Conservation (phyloP, 1,140 invertebrate genomes). For the Bombus sibiricus region DNA sequence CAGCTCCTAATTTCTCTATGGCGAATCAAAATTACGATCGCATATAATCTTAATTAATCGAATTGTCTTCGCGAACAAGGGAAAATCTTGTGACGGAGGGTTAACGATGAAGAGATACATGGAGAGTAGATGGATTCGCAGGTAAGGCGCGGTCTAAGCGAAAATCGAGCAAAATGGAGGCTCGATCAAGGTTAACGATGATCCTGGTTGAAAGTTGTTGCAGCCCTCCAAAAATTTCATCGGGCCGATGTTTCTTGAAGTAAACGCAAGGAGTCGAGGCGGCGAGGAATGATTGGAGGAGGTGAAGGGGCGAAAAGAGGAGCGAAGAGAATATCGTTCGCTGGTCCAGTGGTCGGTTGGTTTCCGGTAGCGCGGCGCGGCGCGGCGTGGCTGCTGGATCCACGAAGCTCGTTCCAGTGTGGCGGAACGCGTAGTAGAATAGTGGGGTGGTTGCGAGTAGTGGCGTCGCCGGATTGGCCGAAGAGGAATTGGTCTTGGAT, state of each 20-base stretch:
- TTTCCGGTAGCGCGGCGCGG: conserved; percentile 56
- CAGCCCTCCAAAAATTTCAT: neutral
- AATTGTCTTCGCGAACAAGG: too few relatives aligned
- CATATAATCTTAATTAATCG: too few relatives aligned
- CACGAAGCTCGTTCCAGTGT: conserved; percentile 38
- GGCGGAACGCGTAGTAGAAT: conserved; percentile 46
- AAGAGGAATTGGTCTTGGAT: conserved; percentile 53
- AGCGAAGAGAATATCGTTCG: conserved; percentile 37
- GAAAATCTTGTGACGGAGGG: too few relatives aligned
- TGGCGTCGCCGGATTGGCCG: conserved; percentile 62
- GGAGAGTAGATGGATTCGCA: neutral
- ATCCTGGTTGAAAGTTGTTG: neutral
- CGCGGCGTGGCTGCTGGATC: conserved; percentile 56
- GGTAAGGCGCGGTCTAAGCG: neutral
- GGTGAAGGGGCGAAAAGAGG: neutral
- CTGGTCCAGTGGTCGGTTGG: conserved; percentile 30
- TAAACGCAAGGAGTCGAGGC: neutral
- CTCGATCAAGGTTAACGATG: neutral
- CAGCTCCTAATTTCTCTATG: too few relatives aligned
- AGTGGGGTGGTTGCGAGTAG: conserved; percentile 42
- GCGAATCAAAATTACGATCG: too few relatives aligned
- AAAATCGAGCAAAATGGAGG: neutral
- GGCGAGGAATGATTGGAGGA: neutral
- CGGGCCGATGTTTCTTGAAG: neutral
- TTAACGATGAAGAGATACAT: neutral